Percentiles rank a stretch among this genome's conserved stretches.
These are phyloP conservation scores for Sebastes melanostomus DNA, from an alignment of 2,797 vertebrate genomes.

Conservation along the genomic window DNA sequence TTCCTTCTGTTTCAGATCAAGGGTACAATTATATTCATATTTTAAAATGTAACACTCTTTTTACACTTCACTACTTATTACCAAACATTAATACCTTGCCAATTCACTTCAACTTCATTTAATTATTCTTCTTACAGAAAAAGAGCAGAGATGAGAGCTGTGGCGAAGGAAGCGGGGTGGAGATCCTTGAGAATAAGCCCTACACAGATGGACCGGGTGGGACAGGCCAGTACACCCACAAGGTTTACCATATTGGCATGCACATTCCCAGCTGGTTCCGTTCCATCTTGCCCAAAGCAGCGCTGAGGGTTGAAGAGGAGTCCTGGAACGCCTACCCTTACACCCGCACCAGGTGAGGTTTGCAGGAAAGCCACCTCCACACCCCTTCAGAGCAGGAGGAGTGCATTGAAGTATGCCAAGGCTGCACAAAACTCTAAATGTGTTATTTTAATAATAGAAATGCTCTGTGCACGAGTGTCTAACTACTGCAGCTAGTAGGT, in stretches of 20 bases:
- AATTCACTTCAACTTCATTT: not conserved
- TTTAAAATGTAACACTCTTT: not conserved
- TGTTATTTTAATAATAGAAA: not conserved
- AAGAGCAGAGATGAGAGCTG: constrained; percentile 98
- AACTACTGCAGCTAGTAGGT: not conserved
- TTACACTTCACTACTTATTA: not conserved
- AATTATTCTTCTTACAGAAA: constrained; percentile 82
- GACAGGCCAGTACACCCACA: constrained; percentile 95
- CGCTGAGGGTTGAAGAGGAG: constrained; percentile 92
- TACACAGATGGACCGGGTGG: constrained; percentile 96
- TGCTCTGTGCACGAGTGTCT: not conserved
- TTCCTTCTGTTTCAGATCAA: not conserved
- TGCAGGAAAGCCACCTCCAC: constrained; percentile 24
- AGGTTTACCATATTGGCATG: constrained; percentile 99
- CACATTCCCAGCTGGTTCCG: constrained; percentile 99
- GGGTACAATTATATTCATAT: not conserved
- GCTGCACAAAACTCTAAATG: not conserved
- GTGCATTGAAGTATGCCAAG: constrained; percentile 10
- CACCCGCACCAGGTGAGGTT: constrained; percentile 90
- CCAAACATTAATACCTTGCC: not conserved
- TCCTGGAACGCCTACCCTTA: constrained; percentile 97
- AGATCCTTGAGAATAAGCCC: constrained; percentile 96
- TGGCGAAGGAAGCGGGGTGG: constrained; percentile 96
- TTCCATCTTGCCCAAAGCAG: constrained; percentile 94
- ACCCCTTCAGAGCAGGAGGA: constrained; percentile 10